Base-by-base conservation (phyloP, 2,888 invertebrate species). In the Tenthredo mesomela region DNA sequence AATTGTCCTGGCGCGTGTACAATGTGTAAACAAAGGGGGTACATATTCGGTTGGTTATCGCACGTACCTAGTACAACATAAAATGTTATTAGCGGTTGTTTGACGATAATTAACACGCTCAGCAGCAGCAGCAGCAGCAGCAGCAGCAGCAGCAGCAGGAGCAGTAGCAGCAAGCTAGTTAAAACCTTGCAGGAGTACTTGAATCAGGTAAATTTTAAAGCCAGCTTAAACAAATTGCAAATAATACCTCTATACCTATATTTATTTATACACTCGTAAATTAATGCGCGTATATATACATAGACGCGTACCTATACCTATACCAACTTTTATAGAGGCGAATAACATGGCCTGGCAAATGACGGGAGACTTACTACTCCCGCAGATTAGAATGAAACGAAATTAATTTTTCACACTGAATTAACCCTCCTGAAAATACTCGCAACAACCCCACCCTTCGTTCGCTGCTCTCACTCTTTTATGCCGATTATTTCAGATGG, bases 321-420 rank as follows among this genome's bases (percentile, higher is more conserved):
- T 29, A 6, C 50, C 50, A 4, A n/a, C 18, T 50, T 50, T n/a
- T 50, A 50, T 50, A 50, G 50, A 54, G 1, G 54, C 54, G 54
- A n/a, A n/a, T 54, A 54, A 54, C 54, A 50, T n/a, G 25, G 61
- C 61, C 37, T 71, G 67, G 67, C 6, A 67, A 33, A 67, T 67
- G 33, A 33, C 29, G 33, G 67, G 33, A 33, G 67, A 33, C 77
- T 71, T 54, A 15, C 21, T 70, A n/a, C 29, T 70, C 82, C 21
- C 61, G 25, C 50, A 21, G 84, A 50, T 80, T 85, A 67, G 70
- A 84, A 84, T 54, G 75, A 61, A 85, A 40, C 70, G 75, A 83
- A 85, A 86, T 84, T 86, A 84, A 84, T 86, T 86, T 84, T 86
- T 85, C 85, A 85, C 85, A 80, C 78, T 83, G 83, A 84, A 80